These are phyloP conservation scores for Hoplostethus atlanticus DNA, from an alignment of 2,797 vertebrate genomes.

Conservation along the genomic window DNA sequence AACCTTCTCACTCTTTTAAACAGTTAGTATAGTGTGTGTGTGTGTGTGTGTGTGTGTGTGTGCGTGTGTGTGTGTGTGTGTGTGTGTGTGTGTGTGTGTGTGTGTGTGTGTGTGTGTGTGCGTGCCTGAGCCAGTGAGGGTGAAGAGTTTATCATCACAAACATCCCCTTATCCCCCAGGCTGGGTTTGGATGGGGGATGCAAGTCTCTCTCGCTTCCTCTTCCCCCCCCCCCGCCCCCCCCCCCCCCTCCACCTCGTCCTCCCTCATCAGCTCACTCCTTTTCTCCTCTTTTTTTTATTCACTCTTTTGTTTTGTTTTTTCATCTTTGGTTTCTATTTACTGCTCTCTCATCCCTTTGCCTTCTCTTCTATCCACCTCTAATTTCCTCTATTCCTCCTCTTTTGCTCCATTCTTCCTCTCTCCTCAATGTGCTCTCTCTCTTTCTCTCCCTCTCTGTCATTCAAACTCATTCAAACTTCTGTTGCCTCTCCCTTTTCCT, in stretches of 20 bases:
- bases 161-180: constrained; percentile 44
- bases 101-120: constrained; percentile 25
- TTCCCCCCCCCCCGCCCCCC: constrained; percentile 13
- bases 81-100: background rate
- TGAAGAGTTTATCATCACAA: constrained; percentile 58
- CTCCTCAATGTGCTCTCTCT: background rate
- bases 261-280: background rate
- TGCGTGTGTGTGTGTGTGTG: constrained; percentile 22
- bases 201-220: constrained; percentile 41
- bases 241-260: background rate
- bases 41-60: constrained; percentile 6
- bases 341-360: background rate
- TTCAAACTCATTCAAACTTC: background rate
- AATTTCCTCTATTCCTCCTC: background rate
- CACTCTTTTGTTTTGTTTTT: background rate
- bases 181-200: constrained; percentile 41
- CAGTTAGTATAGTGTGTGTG: too few relatives aligned
- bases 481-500: background rate
- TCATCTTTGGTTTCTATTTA: too few relatives aligned
- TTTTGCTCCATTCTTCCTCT: background rate
- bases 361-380: background rate
- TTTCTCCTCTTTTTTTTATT: background rate
- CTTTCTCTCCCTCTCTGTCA: background rate
- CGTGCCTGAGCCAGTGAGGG: constrained; percentile 39
- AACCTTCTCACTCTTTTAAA: constrained; percentile 12